Evolutionary conservation across 2,888 invertebrate species (phyloP).

Genomic region (Aporophyla lueneburgensis): DNA sequence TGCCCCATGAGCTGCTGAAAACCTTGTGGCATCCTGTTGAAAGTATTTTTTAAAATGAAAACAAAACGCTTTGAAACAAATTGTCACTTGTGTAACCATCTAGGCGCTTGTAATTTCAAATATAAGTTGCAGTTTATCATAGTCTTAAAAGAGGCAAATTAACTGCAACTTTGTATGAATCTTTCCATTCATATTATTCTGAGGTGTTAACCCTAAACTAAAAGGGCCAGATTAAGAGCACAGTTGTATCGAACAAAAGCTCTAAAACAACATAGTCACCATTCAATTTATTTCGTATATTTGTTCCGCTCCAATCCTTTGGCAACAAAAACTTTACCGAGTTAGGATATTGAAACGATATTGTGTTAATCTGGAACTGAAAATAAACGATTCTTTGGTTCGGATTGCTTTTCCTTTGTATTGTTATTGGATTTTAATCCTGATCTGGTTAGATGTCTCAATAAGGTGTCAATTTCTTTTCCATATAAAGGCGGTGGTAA

Average conservation of each 20-base stretch:
- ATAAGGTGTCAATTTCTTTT: background rate
- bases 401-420: conserved; percentile 32
- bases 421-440: conserved; percentile 22
- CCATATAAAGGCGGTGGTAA: background rate
- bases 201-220: conserved; percentile 23
- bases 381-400: conserved; percentile 13
- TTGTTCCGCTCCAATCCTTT: conserved; percentile 30
- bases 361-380: conserved; percentile 38
- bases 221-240: conserved; percentile 29
- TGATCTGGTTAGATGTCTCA: background rate
- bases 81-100: too few relatives aligned
- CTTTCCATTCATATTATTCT: conserved; percentile 17
- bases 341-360: conserved; percentile 46
- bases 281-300: conserved; percentile 40
- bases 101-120: too few relatives aligned
- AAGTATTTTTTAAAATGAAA: too few relatives aligned
- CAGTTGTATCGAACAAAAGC: conserved; percentile 33
- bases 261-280: conserved; percentile 43
- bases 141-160: background rate
- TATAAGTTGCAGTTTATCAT: too few relatives aligned
- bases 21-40: too few relatives aligned
- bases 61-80: too few relatives aligned
- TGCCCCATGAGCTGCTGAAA: too few relatives aligned
- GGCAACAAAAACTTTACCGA: conserved; percentile 36
- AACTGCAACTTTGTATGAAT: background rate